Evolutionary conservation across 2,113 vertebrate genomes (phyloP).

Genomic region (Pardalotus punctatus): DNA sequence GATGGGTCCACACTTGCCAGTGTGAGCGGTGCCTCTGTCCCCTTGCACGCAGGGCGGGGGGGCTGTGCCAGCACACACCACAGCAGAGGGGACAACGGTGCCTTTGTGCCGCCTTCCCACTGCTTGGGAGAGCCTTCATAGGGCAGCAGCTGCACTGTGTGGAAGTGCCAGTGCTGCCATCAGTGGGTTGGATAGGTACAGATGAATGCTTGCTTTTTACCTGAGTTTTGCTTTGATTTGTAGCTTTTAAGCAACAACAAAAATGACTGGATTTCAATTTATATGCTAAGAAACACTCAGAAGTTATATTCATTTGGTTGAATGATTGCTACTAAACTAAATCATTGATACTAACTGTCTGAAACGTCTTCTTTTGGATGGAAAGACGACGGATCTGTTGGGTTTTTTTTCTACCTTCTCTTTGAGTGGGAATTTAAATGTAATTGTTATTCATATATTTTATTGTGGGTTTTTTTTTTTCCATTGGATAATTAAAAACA

Average conservation of each 20-base stretch:
- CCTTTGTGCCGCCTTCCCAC: neutral
- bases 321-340: neutral
- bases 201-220: neutral
- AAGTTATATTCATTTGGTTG: neutral
- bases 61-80: fast-evolving
- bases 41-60: neutral
- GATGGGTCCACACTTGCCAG: fast-evolving
- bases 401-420: neutral
- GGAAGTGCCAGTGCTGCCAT: neutral
- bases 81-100: fast-evolving
- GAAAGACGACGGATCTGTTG: neutral
- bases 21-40: neutral
- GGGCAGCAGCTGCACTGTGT: neutral
- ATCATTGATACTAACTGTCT: neutral
- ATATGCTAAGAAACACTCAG: neutral
- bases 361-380: neutral
- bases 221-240: neutral
- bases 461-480: neutral
- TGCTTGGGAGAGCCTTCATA: fast-evolving
- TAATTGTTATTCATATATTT: neutral
- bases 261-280: neutral
- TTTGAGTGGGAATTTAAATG: neutral
- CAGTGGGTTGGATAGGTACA: neutral
- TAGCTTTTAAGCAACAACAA: neutral
- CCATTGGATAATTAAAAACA: neutral